Evolutionary conservation across 1,140 invertebrate species (phyloP).

Genomic region (Zaprionus africanus): DNA sequence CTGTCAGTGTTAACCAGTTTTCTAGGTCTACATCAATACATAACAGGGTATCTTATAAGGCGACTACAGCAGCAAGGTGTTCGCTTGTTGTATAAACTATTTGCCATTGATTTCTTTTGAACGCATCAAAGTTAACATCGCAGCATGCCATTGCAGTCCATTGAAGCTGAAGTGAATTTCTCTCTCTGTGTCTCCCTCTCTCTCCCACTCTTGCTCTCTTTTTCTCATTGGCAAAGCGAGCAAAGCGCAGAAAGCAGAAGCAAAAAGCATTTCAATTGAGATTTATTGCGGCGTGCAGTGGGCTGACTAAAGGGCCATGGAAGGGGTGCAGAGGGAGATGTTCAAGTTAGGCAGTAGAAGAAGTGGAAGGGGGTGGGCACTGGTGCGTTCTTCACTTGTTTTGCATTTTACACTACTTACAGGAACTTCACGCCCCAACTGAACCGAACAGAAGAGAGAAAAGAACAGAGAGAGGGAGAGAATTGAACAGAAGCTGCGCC

Average conservation of each 20-base stretch:
- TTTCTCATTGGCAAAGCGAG: slow-evolving; percentile 34
- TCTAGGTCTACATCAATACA: no score
- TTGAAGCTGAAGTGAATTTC: slow-evolving; percentile 71
- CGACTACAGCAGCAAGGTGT: neutral
- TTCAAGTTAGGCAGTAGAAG: slow-evolving; percentile 1
- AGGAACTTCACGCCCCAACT: slow-evolving; percentile 41
- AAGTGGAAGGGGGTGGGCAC: slow-evolving; percentile 28
- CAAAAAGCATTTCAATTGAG: slow-evolving; percentile 81
- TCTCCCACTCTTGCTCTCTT: neutral
- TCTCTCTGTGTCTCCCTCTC: slow-evolving; percentile 8
- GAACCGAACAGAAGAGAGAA: slow-evolving; percentile 34
- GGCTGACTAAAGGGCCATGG: slow-evolving; percentile 1
- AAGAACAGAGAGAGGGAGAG: neutral
- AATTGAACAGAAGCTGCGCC: slow-evolving; percentile 67
- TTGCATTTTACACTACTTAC: slow-evolving; percentile 69
- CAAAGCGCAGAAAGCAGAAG: slow-evolving; percentile 56
- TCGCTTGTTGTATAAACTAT: slow-evolving; percentile 48
- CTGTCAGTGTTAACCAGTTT: neutral
- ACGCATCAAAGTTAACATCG: slow-evolving; percentile 57
- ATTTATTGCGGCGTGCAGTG: slow-evolving; percentile 80
- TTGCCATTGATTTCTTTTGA: slow-evolving; percentile 79
- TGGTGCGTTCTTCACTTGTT: slow-evolving; percentile 54
- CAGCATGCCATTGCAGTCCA: slow-evolving; percentile 59
- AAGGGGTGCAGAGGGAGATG: slow-evolving; percentile 19
- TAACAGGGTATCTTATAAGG: neutral